Base-by-base conservation (phyloP, 2,888 invertebrate species). In the Synanthedon tipuliformis region DNA sequence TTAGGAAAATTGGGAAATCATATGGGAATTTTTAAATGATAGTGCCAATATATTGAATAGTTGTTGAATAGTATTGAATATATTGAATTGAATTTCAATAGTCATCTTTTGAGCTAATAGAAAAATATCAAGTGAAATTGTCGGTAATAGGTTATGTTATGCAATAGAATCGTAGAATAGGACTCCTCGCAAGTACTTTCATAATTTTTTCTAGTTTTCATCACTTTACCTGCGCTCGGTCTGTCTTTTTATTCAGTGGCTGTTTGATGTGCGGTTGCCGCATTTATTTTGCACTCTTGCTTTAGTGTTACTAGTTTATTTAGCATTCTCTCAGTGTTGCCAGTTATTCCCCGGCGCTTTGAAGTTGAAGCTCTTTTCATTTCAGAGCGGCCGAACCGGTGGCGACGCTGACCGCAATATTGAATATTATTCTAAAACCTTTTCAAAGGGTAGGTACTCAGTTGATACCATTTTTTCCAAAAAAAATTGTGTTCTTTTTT, bases 161-260 rank as follows among this genome's bases (percentile, higher is more conserved):
- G 45, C 23, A 45, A 11, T 58, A 72, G 71, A 72, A 71, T 79
- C 78, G 77, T 75, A 85, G 83, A 85, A 85, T 86, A 85, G 78
- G 70, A 62, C 62, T 8, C 66, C 68, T 66, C 64, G 68, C 66
- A 69, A 71, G 66, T 61, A 71, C 69, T 71, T 78, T 73, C 80
- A 75, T 77, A 74, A 76, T 79, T 84, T 86, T 81, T 85, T 78
- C 80, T 81, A 82, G 81, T 84, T 85, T 83, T 78, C 78, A 84
- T 80, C 81, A 80, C 81, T 82, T 84, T 78, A 85, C n/a, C n/a
- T n/a, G n/a, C 83, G 84, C 83, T 78, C 76, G 61, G 82, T 76
- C 82, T 83, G 79, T 73, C 78, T 81, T 83, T 83, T 83, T 81
- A 87, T 81, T 82, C 86, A 86, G 73, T 87, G 86, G 78, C 81